Conservation (phyloP, 2,888 invertebrate genomes). For the Drosophila nr. perissopoda region DNA sequence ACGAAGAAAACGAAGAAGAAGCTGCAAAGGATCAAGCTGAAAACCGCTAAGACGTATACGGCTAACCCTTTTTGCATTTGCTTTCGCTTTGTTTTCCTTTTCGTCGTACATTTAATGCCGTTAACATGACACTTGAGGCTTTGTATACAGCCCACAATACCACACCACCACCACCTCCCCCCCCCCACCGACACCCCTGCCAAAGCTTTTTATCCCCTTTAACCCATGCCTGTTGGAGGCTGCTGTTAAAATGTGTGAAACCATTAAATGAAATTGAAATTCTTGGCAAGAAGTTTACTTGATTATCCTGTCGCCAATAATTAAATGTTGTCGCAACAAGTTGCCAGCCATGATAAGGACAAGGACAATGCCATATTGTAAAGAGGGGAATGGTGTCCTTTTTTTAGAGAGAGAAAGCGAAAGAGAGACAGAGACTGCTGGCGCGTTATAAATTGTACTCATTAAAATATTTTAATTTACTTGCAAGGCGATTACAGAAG, state of each 20-base stretch:
- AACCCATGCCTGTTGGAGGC: neutral
- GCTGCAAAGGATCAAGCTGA: conserved; percentile 10
- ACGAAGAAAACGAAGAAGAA: conserved; percentile 1
- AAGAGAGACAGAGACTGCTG: conserved; percentile 24
- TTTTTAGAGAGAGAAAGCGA: neutral
- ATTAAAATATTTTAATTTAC: conserved; percentile 82
- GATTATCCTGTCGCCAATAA: conserved; percentile 80
- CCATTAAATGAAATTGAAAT: conserved; percentile 80
- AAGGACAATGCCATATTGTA: conserved; percentile 17
- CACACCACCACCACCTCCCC: neutral
- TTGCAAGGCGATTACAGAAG: conserved; percentile 52
- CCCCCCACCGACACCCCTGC: neutral
- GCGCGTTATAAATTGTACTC: conserved; percentile 79
- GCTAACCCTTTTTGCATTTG: conserved; percentile 53
- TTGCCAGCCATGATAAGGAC: conserved; percentile 51
- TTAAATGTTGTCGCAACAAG: conserved; percentile 78
- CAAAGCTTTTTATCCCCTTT: neutral
- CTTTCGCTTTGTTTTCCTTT: conserved; percentile 30
- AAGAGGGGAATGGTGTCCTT: neutral
- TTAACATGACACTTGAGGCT: conserved; percentile 79
- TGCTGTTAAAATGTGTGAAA: conserved; percentile 70
- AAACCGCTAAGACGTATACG: conserved; percentile 8
- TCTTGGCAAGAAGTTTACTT: conserved; percentile 80
- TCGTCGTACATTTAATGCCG: conserved; percentile 56
- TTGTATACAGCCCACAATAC: conserved; percentile 24